Base-by-base conservation (phyloP, 2,888 invertebrate species). In the Adelognathus sp. region DNA sequence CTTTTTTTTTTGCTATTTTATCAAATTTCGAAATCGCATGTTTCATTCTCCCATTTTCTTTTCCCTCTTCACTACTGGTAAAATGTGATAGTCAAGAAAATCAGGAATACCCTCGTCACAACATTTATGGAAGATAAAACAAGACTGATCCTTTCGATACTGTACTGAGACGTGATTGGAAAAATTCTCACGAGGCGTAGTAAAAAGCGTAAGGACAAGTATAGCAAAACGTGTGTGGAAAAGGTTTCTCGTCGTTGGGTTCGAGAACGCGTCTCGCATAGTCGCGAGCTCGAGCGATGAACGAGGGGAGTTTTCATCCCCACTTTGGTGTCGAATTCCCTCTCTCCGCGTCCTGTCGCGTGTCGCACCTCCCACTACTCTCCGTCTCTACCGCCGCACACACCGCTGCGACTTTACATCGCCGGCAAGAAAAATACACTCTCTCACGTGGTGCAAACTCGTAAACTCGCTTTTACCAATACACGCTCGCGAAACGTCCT, bases 331-430 rank as follows among this genome's bases (percentile, higher is more conserved):
- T 27, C 61, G 77, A 83, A n/a, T n/a, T n/a, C 83, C 83, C 86
- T 84, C 84, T 82, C 86, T 85, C 84, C 81, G 54, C 71, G 70
- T 76, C 84, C 86, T 90, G 91, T 90, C 91, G 91, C 91, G 91
- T 91, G 91, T 90, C 91, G 86, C 85, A 84, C 86, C 90, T 90
- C 90, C 91, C 90, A 90, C 91, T 90, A 86, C 86, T 84, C 84
- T 86, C 69, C 70, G 33, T 58, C 76, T 61, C n/a, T n/a, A 72
- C 67, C 84, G 79, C 84, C 84, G 44, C 76, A 73, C 81, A 70
- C 78, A 81, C 78, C 64, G 33, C 60, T 77, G 81, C 61, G 60
- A 82, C 79, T 66, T 44, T 74, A 52, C 58, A 44, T 72, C 39
- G n/a, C n/a, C n/a, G 54, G 63, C 56, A 21, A 24, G 31, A 24